Evolutionary conservation across 1,140 invertebrate genomes (phyloP).

Genomic region (Rhopalosiphum padi): DNA sequence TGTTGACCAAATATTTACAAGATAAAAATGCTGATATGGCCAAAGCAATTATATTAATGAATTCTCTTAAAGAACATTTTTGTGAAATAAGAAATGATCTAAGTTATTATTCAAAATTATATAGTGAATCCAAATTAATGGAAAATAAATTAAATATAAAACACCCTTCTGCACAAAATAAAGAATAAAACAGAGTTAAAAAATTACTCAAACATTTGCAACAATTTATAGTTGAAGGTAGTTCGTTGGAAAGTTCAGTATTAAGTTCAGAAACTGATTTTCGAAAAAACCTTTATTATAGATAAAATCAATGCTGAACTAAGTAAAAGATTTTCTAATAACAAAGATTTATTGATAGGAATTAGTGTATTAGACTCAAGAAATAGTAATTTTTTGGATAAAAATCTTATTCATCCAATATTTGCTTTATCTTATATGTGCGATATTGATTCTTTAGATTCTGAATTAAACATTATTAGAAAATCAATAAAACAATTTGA

Average conservation of each 20-base stretch:
- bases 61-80: conserved; percentile 41
- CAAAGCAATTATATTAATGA: conserved; percentile 14
- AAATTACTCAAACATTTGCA: conserved; percentile 21
- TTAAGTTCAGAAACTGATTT: conserved; percentile 30
- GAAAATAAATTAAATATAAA: conserved; percentile 29
- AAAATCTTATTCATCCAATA: conserved; percentile 20
- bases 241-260: conserved; percentile 14
- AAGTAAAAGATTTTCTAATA: conserved; percentile 40
- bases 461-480: conserved; percentile 26
- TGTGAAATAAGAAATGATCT: conserved; percentile 23
- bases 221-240: conserved; percentile 16
- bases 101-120: conserved; percentile 34
- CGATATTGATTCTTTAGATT: conserved; percentile 35
- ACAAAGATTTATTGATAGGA: conserved; percentile 5
- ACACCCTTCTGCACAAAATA: background rate
- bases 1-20: conserved; percentile 40
- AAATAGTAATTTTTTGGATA: conserved; percentile 47
- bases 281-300: conserved; percentile 24
- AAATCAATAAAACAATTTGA: background rate
- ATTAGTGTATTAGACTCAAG: conserved; percentile 18
- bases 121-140: background rate
- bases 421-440: conserved; percentile 16
- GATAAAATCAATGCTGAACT: conserved; percentile 29
- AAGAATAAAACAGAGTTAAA: background rate
- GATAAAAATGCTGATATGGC: conserved; percentile 41